phyloP scores from a whole-genome alignment of 2,113 vertebrate genomes.

The Plecotus auritus region DNA sequence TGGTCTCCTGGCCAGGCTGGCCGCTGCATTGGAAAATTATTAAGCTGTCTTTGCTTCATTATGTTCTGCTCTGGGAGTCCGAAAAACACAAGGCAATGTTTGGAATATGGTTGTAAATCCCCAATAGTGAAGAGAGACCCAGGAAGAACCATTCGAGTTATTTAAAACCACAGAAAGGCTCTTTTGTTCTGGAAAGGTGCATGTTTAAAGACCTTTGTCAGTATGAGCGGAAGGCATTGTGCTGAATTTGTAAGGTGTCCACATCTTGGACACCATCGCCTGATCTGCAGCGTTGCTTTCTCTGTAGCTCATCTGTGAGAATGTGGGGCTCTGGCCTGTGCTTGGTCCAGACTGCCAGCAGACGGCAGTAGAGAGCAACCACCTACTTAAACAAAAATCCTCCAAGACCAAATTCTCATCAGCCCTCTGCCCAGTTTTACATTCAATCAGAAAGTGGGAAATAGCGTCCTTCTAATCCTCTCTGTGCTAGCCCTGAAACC shows the following conservation, averaged over 20 bases:
- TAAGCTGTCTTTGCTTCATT: not conserved
- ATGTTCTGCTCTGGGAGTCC: not conserved
- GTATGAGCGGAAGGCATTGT: not conserved
- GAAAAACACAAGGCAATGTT: not conserved
- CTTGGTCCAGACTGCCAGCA: not conserved
- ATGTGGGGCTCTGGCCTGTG: not conserved
- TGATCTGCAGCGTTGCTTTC: too few species aligned
- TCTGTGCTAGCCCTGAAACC: not conserved
- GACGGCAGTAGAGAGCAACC: constrained; percentile 62
- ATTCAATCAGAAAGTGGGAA: not conserved
- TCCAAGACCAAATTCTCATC: not conserved
- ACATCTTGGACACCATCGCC: not conserved
- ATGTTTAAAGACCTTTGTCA: not conserved
- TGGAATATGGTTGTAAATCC: not conserved
- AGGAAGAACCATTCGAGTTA: not conserved
- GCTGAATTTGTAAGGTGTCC: not conserved
- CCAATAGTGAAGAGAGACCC: not conserved
- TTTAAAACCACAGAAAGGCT: not conserved
- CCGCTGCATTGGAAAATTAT: not conserved
- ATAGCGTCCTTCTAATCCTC: not conserved
- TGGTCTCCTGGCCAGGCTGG: not conserved
- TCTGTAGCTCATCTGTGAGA: not conserved
- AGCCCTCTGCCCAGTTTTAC: not conserved
- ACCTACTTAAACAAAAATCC: not conserved
- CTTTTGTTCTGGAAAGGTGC: not conserved